Percentiles rank a stretch among this genome's conserved stretches.
Evolutionary conservation across 2,888 invertebrate genomes (phyloP).

Genomic region (Cataglyphis cursor): DNA sequence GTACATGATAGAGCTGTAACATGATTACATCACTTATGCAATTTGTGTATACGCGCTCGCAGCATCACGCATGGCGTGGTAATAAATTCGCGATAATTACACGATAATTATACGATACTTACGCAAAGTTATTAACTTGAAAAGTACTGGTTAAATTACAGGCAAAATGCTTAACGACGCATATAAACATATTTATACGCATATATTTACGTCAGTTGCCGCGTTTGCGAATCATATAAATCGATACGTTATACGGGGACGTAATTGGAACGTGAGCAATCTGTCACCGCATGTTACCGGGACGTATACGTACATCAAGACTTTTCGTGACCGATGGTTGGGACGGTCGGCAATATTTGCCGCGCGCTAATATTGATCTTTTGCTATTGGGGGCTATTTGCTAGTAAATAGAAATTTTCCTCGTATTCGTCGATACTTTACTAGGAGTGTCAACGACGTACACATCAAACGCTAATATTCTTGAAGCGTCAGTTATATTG

Average conservation of each 20-base stretch:
- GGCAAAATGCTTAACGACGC: slow-evolving; percentile 12
- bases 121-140: slow-evolving; percentile 16
- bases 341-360: slow-evolving; percentile 67
- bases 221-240: slow-evolving; percentile 41
- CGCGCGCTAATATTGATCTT: slow-evolving; percentile 72
- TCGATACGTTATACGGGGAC: slow-evolving; percentile 15
- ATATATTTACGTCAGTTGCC: not conserved
- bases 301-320: slow-evolving; percentile 63
- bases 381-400: slow-evolving; percentile 72
- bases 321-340: slow-evolving; percentile 62
- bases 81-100: slow-evolving; percentile 53
- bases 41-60: slow-evolving; percentile 19
- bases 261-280: slow-evolving; percentile 53
- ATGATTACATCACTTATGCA: slow-evolving; percentile 37
- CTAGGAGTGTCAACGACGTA: slow-evolving; percentile 7
- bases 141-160: slow-evolving; percentile 4
- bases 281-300: slow-evolving; percentile 40
- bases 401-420: slow-evolving; percentile 75
- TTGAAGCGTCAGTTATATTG: not conserved
- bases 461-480: slow-evolving; percentile 13
- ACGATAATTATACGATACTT: slow-evolving; percentile 6
- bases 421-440: slow-evolving; percentile 43
- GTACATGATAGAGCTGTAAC: slow-evolving; percentile 47
- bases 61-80: not conserved
- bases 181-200: not conserved